Evolutionary conservation across 2,797 vertebrate species (phyloP), one percentile per base, ranked within the genome.

Genomic region (Falco rusticolus): DNA sequence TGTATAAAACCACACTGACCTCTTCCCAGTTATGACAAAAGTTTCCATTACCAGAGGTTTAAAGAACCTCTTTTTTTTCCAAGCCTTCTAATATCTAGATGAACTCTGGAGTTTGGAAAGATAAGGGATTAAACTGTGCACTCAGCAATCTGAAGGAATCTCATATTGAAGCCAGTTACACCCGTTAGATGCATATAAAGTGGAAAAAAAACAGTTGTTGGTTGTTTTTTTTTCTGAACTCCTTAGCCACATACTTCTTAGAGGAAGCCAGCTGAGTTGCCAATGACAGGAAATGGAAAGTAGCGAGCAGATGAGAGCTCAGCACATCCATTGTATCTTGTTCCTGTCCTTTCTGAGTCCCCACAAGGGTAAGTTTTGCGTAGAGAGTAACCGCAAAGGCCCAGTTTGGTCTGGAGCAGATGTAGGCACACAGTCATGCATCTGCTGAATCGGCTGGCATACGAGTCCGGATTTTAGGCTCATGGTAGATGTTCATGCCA

Each of bases 21-120:
- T 83, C 77, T 85, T 84, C 41, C 53, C 56, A 84, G 72, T 91
- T 87, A 93, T 1, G 87, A 93, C 85, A 88, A 63, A 95, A 88
- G 79, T 95, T 97, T 96, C 94, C 79, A 96, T 97, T 97, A 97
- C 70, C 61, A 57, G 60, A 90, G 93, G 39, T 94, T 97, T 97
- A 87, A 92, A 92, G 72, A 95, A 93, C 48, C 33, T 54, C 68
- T 92, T 63, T 53, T 86, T 95, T 95, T 92, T 61, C 60, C 78
- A 83, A 89, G 61, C 75, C 66, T 80, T 91, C 86, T 86, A 93
- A 92, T 96, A 95, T 87, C 95, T 88, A 89, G 76, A 95, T 96
- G 77, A 96, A 91, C 91, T 93, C 66, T 24, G 45, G 63, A 84
- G 69, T 86, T 82, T 80, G 61, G 63, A 90, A 95, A 74, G 85